Base-by-base conservation (phyloP, 2,888 invertebrate species). In the Camptogramma bilineatum region DNA sequence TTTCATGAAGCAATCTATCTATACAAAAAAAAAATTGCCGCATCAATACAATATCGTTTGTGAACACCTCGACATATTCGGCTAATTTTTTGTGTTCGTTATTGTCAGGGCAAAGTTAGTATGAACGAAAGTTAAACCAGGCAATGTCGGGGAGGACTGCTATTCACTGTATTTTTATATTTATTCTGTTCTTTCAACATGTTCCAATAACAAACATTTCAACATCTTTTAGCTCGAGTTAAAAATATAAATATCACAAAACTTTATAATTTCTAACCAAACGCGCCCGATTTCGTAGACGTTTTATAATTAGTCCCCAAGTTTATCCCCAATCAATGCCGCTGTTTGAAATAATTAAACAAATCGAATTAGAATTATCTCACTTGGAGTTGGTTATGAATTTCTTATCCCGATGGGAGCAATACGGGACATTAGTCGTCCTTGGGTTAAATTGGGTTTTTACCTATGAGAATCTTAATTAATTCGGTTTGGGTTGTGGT, bases 341-440 rank as follows among this genome's bases (percentile, higher is more conserved):
- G 28, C 39, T n/a, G 52, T 52, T 53, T 48, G 50, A 62, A 58
- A 62, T 65, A 66, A 71, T 74, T 73, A 61, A 64, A 64, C 66
- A 68, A 72, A 72, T 70, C 68, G 62, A 71, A 73, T 70, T 62
- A 64, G 68, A 69, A 72, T 73, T 59, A 67, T 69, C 55, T 68
- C 62, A 62, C 50, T 70, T 59, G 42, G 64, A 69, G 67, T 62
- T 28, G 56, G 58, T 73, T 70, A 72, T 72, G 66, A 74, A 71
- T 69, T 69, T 62, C 68, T 59, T 69, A 69, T 71, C 64, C 72
- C 71, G 50, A 61, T 62, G 70, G 71, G 72, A 63, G 39, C 61
- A 55, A 54, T 31, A 47, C 57, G 55, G 64, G 59, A 65, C 68
- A 68, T 69, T 64, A 69, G 63, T 66, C 62, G 69, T 66, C 62